These are phyloP conservation scores for Rhinichthys klamathensis DNA, from an alignment of 2,113 vertebrate species.

Conservation along the genomic window DNA sequence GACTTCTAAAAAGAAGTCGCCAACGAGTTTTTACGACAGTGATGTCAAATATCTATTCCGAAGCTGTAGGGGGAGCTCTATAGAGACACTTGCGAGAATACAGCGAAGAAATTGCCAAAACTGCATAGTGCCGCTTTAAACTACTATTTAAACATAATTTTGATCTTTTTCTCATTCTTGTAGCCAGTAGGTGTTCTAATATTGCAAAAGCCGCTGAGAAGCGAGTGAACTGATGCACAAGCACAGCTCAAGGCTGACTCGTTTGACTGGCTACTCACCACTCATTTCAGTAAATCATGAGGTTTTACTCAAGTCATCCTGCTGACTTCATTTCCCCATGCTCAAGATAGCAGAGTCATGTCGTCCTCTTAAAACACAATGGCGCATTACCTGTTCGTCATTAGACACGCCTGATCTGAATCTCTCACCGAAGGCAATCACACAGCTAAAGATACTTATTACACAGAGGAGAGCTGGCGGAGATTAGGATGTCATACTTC, in stretches of 20 bases:
- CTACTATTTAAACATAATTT: no score
- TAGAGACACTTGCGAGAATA: no score
- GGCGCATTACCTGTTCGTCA: constrained; percentile 49
- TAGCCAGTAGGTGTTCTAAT: not conserved
- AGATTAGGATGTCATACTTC: constrained; percentile 8
- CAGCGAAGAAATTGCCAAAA: no score
- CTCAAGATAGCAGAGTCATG: constrained; percentile 43
- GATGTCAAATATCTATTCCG: no score
- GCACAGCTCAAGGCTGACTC: not conserved
- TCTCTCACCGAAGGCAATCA: constrained; percentile 48
- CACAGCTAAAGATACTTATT: not conserved
- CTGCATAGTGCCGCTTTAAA: no score
- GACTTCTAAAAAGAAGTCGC: no score
- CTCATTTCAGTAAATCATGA: constrained; percentile 38
- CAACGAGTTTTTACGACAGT: no score
- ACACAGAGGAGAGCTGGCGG: not conserved
- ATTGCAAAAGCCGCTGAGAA: not conserved
- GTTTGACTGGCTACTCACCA: not conserved
- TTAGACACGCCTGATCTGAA: constrained; percentile 49
- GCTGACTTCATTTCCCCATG: constrained; percentile 36
- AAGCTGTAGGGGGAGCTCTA: no score
- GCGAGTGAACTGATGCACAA: not conserved
- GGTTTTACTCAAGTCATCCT: constrained; percentile 20
- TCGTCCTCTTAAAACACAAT: constrained; percentile 52
- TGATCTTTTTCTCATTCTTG: not conserved